Evolutionary conservation across 2,797 vertebrate genomes (phyloP), one percentile per base, ranked within the genome.

Genomic region (Gymnothorax reevesii): DNA sequence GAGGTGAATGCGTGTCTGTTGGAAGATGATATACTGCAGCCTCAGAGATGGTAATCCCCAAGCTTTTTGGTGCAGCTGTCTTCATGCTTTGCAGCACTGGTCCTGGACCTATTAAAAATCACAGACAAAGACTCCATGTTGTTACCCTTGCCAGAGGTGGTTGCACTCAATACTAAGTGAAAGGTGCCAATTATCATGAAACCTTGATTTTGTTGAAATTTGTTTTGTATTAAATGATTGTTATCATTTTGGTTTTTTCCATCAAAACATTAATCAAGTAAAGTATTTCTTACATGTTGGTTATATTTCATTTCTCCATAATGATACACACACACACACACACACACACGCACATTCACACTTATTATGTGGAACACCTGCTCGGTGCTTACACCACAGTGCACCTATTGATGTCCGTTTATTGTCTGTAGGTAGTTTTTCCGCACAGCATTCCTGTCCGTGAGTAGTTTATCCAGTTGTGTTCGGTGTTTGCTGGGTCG

Each of bases 51-150:
- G 77, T 88, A 86, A 85, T 86, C 88, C 86, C 84, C 83, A 87
- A 77, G 89, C 89, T 77, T 86, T 87, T 60, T 88, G 84, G 62
- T 71, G 52, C 25, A 82, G 57, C 85, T 10, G 87, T 84, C 75
- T 82, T n/a, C 13, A 49, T 88, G 85, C 85, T 91, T 87, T 88
- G 90, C 84, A 84, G 83, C 62, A 64, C 62, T 55, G 80, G 84
- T 86, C 85, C 73, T 69, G 69, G 86, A 87, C 83, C 33, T 42
- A 42, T 42, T 42, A 42, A 42, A 42, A 42, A 42, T 42, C 2
- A 42, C 33, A 42, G 33, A 42, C 33, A 2, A 42, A 42, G 33
- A 42, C 33, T 42, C 33, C 33, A 42, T 42, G 33, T 2, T 42
- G 33, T 42, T 42, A 42, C 33, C 33, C 33, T 42, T 42, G 33